Percentiles rank a stretch among this genome's conserved stretches.
These are phyloP conservation scores for Polylopha cassiicola DNA, from an alignment of 2,888 invertebrate genomes.

Conservation along the genomic window DNA sequence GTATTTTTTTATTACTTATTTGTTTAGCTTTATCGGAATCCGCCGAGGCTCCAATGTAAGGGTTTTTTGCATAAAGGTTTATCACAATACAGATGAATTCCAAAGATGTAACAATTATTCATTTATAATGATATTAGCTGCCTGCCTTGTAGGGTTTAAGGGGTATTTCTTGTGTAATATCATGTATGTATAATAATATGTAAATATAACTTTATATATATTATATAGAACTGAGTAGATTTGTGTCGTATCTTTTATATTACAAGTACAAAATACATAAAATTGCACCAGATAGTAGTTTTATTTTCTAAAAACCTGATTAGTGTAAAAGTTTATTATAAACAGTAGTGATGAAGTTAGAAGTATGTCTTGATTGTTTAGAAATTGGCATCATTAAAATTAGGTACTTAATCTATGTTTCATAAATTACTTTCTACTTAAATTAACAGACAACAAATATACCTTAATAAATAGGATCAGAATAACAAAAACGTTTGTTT, in stretches of 20 bases:
- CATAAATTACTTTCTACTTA: conserved; percentile 7
- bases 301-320: conserved; percentile 24
- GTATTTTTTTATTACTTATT: no score
- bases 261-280: conserved; percentile 40
- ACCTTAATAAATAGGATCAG: not conserved
- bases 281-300: conserved; percentile 30
- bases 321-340: conserved; percentile 30
- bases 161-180: not conserved
- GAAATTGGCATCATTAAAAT: conserved; percentile 43
- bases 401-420: conserved; percentile 16
- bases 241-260: conserved; percentile 32
- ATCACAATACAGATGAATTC: no score
- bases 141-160: not conserved
- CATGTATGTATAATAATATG: conserved; percentile 25
- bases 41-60: no score
- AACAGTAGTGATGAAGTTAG: conserved; percentile 36
- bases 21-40: no score
- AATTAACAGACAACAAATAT: no score
- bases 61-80: no score
- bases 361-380: conserved; percentile 31
- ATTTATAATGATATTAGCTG: not conserved
- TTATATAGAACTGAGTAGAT: conserved; percentile 23
- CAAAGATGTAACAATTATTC: no score
- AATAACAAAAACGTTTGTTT: conserved; percentile 3
- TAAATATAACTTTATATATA: conserved; percentile 26